These are phyloP conservation scores for Argyrosomus japonicus DNA, from an alignment of 2,113 vertebrate genomes.

Conservation along the genomic window DNA sequence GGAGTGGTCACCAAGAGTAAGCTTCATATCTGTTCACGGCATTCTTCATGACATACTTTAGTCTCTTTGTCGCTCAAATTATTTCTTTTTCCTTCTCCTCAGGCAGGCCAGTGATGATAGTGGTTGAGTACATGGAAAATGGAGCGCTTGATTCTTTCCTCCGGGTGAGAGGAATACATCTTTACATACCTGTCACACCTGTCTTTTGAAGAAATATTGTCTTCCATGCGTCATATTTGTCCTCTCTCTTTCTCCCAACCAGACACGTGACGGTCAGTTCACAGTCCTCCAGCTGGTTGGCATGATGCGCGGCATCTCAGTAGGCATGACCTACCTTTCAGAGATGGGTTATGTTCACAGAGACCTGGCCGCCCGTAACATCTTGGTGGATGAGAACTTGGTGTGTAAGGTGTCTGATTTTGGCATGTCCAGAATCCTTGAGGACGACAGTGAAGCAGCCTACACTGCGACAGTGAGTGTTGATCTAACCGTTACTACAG, in stretches of 20 bases:
- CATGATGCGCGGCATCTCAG: constrained; percentile 94
- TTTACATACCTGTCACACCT: neutral
- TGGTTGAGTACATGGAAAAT: constrained; percentile 98
- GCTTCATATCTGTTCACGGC: constrained; percentile 35
- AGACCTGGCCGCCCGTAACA: constrained; percentile 90
- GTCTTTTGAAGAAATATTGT: neutral
- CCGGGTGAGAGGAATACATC: constrained; percentile 84
- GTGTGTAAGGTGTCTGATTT: constrained; percentile 99
- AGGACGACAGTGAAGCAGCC: constrained; percentile 87
- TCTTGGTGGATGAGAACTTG: constrained; percentile 94
- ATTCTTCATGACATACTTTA: neutral
- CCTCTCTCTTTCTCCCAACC: constrained; percentile 13
- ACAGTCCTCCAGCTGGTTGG: constrained; percentile 96
- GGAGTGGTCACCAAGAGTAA: constrained; percentile 98
- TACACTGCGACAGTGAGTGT: constrained; percentile 82
- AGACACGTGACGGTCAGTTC: constrained; percentile 97
- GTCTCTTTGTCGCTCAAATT: neutral
- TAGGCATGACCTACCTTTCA: constrained; percentile 87
- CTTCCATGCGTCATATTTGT: neutral
- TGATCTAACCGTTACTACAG: neutral
- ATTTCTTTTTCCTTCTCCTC: constrained; percentile 29
- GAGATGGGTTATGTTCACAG: constrained; percentile 86
- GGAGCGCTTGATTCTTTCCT: constrained; percentile 95
- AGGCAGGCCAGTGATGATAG: constrained; percentile 97
- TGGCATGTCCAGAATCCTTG: constrained; percentile 93